Conservation (phyloP, 2,113 vertebrate species). For the Saccopteryx leptura region DNA sequence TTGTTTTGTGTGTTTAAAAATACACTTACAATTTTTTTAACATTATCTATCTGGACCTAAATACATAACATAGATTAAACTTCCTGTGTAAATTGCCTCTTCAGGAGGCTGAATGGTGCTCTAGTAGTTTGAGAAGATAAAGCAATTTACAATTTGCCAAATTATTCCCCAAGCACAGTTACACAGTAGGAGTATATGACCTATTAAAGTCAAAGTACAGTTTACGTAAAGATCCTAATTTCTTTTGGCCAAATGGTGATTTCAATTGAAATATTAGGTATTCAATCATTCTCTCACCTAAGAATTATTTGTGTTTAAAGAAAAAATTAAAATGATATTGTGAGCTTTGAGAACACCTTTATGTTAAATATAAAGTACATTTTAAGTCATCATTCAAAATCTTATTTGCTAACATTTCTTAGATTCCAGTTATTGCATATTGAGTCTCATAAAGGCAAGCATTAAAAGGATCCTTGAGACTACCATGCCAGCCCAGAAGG, state of each 20-base stretch:
- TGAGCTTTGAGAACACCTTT: constrained; percentile 17
- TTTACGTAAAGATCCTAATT: constrained; percentile 39
- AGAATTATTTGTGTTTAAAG: constrained; percentile 26
- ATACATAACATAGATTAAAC: not conserved
- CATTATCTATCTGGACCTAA: not conserved
- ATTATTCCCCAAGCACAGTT: constrained; percentile 41
- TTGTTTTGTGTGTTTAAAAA: constrained; percentile 43
- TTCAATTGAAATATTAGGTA: constrained; percentile 46
- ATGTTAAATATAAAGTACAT: not conserved
- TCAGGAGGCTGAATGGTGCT: not conserved
- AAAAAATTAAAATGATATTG: not conserved
- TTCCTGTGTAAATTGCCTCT: not conserved
- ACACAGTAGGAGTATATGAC: not conserved
- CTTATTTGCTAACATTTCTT: not conserved
- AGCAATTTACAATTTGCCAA: not conserved
- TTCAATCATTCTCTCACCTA: not conserved
- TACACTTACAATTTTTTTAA: not conserved
- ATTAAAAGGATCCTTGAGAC: not conserved
- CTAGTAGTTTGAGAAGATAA: constrained; percentile 4
- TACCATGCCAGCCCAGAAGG: not conserved
- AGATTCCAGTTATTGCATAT: not conserved
- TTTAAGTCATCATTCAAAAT: constrained; percentile 2
- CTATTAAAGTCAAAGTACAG: not conserved
- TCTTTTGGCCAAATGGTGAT: not conserved
- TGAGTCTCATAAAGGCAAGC: not conserved